Evolutionary conservation across 2,113 vertebrate species (phyloP).

Genomic region (Pampusana beccarii): DNA sequence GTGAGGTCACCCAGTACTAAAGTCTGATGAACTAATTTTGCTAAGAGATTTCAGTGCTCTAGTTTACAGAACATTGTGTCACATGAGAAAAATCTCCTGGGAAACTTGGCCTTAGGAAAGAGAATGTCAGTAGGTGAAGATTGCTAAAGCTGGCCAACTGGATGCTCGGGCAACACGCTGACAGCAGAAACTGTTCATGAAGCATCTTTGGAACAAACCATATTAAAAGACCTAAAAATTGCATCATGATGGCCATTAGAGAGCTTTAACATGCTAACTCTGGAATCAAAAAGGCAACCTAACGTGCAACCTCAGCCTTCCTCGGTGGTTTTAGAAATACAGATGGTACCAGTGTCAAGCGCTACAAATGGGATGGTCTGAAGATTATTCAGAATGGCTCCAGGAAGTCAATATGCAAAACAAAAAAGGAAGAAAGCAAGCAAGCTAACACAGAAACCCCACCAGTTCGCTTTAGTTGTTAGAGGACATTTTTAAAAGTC

Average conservation of each 20-base stretch:
- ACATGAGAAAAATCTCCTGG: conserved; percentile 28
- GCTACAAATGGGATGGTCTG: neutral
- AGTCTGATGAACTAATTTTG: neutral
- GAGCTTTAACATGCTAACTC: neutral
- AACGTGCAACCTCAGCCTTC: neutral
- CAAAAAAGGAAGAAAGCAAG: neutral
- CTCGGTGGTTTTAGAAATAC: neutral
- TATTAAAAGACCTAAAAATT: neutral
- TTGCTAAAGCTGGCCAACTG: conserved; percentile 27
- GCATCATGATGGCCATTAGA: neutral
- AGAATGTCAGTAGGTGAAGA: conserved; percentile 41
- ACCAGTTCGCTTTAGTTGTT: neutral
- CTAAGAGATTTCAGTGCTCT: neutral
- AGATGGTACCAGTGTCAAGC: neutral
- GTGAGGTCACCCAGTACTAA: conserved; percentile 1
- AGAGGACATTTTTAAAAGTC: conserved; percentile 27
- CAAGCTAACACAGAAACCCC: conserved; percentile 2
- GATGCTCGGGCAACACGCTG: neutral
- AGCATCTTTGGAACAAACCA: neutral
- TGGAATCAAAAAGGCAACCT: neutral
- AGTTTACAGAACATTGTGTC: conserved; percentile 4
- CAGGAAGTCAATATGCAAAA: conserved; percentile 43
- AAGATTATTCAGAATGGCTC: conserved; percentile 29
- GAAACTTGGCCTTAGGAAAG: conserved; percentile 22
- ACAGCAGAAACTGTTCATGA: conserved; percentile 3